These are phyloP conservation scores for Euborellia annulipes DNA, from an alignment of 1,140 invertebrate genomes.

Conservation along the genomic window DNA sequence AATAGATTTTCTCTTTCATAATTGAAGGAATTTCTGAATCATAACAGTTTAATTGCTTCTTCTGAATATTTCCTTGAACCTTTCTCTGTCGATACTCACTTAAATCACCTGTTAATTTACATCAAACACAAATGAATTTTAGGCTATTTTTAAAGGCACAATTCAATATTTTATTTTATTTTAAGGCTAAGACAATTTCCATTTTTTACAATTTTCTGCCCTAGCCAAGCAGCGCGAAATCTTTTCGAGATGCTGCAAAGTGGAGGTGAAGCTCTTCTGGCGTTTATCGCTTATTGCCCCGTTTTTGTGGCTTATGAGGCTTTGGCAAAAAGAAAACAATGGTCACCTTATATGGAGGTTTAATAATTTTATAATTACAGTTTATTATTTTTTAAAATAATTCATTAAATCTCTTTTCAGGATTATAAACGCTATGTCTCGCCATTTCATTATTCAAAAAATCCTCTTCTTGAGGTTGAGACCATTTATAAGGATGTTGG, in stretches of 20 bases:
- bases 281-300: constrained; percentile 51
- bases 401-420: constrained; percentile 17
- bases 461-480: constrained; percentile 43
- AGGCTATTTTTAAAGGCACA: neutral
- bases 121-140: neutral
- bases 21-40: too few species aligned
- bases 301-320: constrained; percentile 51
- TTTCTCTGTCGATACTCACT: too few species aligned
- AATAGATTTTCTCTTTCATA: too few species aligned
- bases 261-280: constrained; percentile 48
- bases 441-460: constrained; percentile 40
- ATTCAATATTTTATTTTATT: constrained; percentile 8
- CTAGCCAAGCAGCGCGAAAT: constrained; percentile 43
- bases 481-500: constrained; percentile 44
- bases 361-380: constrained; percentile 20
- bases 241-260: constrained; percentile 43
- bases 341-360: constrained; percentile 47
- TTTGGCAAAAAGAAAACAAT: constrained; percentile 38
- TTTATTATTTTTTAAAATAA: constrained; percentile 22
- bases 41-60: too few species aligned
- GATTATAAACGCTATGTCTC: constrained; percentile 46
- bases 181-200: too few species aligned
- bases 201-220: constrained; percentile 22
- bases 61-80: too few species aligned
- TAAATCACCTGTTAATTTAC: too few species aligned